These are phyloP conservation scores for Crenichthys baileyi DNA, from an alignment of 2,797 vertebrate species.

Conservation along the genomic window DNA sequence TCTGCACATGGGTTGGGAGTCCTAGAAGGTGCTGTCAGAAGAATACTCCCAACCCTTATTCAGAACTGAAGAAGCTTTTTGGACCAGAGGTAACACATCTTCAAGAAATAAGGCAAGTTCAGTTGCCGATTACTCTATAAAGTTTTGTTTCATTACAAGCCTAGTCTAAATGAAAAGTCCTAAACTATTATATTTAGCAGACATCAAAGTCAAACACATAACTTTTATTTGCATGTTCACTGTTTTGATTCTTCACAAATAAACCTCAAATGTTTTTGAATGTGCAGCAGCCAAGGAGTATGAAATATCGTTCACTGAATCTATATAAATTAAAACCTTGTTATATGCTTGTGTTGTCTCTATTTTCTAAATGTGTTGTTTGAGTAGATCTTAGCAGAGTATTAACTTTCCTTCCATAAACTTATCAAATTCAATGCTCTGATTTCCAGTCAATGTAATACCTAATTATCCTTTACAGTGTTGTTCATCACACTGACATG, in stretches of 20 bases:
- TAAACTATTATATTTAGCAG: neutral
- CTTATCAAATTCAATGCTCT: constrained; percentile 58
- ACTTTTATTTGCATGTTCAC: neutral
- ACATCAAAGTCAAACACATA: neutral
- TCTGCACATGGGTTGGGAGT: too few relatives aligned
- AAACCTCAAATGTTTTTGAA: constrained; percentile 31
- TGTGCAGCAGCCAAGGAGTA: neutral
- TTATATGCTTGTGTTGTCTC: constrained; percentile 23
- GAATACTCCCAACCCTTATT: too few relatives aligned
- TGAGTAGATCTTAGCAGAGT: constrained; percentile 28
- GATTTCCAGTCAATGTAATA: neutral
- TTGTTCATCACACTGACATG: neutral
- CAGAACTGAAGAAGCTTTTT: too few relatives aligned
- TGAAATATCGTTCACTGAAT: neutral
- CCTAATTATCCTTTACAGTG: neutral
- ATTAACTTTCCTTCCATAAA: constrained; percentile 22
- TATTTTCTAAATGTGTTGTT: constrained; percentile 40
- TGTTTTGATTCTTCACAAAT: neutral
- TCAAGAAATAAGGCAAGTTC: too few relatives aligned
- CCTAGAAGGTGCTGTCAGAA: too few relatives aligned
- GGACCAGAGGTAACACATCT: too few relatives aligned
- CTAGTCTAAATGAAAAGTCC: neutral
- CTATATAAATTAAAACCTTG: constrained; percentile 6
- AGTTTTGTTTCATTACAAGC: too few relatives aligned
- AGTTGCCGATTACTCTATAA: too few relatives aligned